Base-by-base conservation (phyloP, 64 coral and sea anemone genomes). In the Platygyra sinensis region DNA sequence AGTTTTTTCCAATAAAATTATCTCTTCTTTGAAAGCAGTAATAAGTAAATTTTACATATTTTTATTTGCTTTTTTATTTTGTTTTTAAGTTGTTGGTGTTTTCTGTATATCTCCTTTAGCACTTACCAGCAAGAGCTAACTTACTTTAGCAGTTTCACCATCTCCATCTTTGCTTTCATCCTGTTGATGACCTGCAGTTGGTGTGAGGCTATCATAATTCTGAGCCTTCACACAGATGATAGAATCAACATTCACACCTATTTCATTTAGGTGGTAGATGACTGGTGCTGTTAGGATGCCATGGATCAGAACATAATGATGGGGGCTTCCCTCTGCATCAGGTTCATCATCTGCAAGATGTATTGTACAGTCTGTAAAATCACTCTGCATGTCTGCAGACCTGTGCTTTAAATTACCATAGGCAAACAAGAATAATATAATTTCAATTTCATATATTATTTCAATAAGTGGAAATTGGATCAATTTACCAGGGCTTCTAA, bases 221-320 rank as follows among this genome's bases (percentile, higher is more conserved):
- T 96, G 80, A 28, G 94, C 90, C 71, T 80, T 90, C 1, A 93
- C 63, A 19, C 90, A 87, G 52, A 98, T 95, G 25, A 98, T 85
- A 28, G 96, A 90, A 78, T 98, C 91, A 78, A 95, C 91, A 15
- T 75, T 90, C 18, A 98, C 46, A 22, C 96, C 93, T 85, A 95
- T 87, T 18, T 95, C 94, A 79, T 88, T 83, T 24, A 98, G 52
- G 62, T 95, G 76, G 67, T 79, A 59, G 12, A 98, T 87, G 39
- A 87, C 94, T 22, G 94, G 77, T 16, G 96, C 76, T 24, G 86
- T 90, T 30, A 87, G 87, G 75, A 98, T 91, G 29, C 90, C 96
- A 32, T 98, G 96, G 67, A 98, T 93, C 24, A 98, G 27, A 20
- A 98, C 62, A 52, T 98, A 98, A 71, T 98, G 96, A 22, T 98